Evolutionary conservation across 1,140 invertebrate genomes (phyloP).

Genomic region (Dinoponera quadriceps): DNA sequence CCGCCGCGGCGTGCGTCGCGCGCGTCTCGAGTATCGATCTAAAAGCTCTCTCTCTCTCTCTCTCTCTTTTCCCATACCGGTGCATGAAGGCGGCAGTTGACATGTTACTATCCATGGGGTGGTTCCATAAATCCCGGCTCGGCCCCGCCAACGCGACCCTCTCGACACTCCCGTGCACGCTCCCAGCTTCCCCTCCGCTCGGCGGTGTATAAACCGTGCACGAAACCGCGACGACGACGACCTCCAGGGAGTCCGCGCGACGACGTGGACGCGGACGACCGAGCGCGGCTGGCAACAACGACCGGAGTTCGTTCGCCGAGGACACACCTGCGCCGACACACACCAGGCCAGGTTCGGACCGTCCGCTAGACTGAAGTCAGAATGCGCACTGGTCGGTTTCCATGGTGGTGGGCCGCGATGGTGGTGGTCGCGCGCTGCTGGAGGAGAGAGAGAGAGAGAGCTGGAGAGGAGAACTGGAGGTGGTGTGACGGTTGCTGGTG

Average conservation of each 20-base stretch:
- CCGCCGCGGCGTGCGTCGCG: neutral
- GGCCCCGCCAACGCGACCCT: conserved; percentile 60
- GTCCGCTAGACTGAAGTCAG: conserved; percentile 79
- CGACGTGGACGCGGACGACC: conserved; percentile 8
- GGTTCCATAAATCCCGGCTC: conserved; percentile 81
- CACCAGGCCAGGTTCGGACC: conserved; percentile 69
- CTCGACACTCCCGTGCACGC: conserved; percentile 64
- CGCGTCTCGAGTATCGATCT: conserved; percentile 65
- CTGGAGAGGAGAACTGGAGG: conserved; percentile 16
- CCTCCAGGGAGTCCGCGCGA: conserved; percentile 6
- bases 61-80: conserved; percentile 73
- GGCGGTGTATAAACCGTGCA: neutral
- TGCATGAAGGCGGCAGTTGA: conserved; percentile 84
- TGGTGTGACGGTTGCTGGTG: conserved; percentile 54
- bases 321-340: conserved; percentile 69
- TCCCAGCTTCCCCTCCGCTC: conserved; percentile 40
- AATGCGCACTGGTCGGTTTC: conserved; percentile 78
- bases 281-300: conserved; percentile 64
- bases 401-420: conserved; percentile 69
- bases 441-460: conserved; percentile 12
- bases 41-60: too few species aligned
- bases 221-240: conserved; percentile 4
- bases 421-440: conserved; percentile 30
- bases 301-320: conserved; percentile 41
- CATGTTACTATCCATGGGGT: conserved; percentile 85